Conservation (phyloP, 1,140 invertebrate species). For the Cyphomyrmex costatus region DNA sequence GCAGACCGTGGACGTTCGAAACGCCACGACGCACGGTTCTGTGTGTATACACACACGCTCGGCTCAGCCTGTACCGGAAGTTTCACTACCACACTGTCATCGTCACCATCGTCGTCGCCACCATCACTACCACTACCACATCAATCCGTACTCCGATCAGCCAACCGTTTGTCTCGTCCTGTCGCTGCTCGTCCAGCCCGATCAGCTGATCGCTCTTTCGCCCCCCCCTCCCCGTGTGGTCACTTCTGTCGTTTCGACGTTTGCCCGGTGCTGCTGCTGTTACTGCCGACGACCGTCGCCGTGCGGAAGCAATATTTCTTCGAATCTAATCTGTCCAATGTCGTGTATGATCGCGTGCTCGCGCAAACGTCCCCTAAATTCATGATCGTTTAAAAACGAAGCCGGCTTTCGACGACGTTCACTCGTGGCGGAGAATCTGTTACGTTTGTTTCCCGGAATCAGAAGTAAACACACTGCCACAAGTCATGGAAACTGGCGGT, state of each 20-base stretch:
- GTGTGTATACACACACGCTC: conserved; percentile 24
- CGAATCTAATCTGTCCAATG: neutral
- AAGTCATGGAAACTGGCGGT: conserved; percentile 63
- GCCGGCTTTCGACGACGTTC: neutral
- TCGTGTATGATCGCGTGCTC: neutral
- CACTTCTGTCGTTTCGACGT: neutral
- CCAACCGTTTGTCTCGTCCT: conserved; percentile 50
- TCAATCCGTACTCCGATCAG: conserved; percentile 44
- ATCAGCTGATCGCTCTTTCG: conserved; percentile 70
- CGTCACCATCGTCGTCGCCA: neutral
- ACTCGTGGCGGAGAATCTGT: neutral
- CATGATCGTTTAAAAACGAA: neutral
- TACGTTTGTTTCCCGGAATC: neutral
- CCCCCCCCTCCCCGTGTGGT: neutral
- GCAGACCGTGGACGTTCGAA: neutral
- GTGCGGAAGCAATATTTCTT: too few relatives aligned
- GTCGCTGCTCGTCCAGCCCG: conserved; percentile 47
- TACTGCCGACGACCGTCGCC: neutral
- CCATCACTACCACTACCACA: conserved; percentile 1
- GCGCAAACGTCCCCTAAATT: neutral
- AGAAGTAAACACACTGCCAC: conserved; percentile 50
- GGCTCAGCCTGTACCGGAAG: conserved; percentile 11
- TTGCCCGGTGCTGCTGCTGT: neutral
- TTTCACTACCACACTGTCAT: neutral
- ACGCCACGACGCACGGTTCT: conserved; percentile 45